These are phyloP conservation scores for Decapterus maruadsi DNA, from an alignment of 2,797 vertebrate species.

Conservation along the genomic window DNA sequence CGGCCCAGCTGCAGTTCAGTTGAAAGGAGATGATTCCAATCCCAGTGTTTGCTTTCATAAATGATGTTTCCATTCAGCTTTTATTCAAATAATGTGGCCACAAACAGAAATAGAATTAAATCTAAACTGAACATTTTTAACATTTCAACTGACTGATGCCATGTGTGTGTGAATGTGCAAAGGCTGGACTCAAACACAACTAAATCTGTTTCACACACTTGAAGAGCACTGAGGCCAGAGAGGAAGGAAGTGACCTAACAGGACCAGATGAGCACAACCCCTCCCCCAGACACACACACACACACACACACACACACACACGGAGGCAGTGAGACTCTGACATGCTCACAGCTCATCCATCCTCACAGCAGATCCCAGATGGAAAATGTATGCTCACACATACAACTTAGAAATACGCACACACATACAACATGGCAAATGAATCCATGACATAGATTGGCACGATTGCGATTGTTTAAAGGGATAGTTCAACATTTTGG, in stretches of 20 bases:
- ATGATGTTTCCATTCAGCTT: not conserved
- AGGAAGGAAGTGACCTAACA: conserved; percentile 79
- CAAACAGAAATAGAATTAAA: not conserved
- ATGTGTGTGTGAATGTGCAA: not conserved
- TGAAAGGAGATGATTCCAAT: not conserved
- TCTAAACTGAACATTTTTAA: not conserved
- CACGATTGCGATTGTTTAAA: conserved; percentile 37
- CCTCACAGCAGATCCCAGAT: conserved; percentile 76
- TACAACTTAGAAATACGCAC: conserved; percentile 53
- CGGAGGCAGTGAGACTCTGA: conserved; percentile 40
- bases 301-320: conserved; percentile 46
- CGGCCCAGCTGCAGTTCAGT: no score
- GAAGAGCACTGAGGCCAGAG: conserved; percentile 60
- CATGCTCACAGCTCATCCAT: conserved; percentile 73
- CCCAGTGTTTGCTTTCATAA: not conserved
- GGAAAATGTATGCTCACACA: conserved; percentile 74
- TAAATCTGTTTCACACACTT: conserved; percentile 77
- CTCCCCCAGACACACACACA: conserved; percentile 11
- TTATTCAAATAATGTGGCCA: not conserved
- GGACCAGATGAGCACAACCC: conserved; percentile 66
- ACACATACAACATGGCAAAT: conserved; percentile 61
- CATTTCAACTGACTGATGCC: conserved; percentile 11
- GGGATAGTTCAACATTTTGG: conserved; percentile 4
- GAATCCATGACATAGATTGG: conserved; percentile 72
- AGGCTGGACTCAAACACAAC: conserved; percentile 31